These are phyloP conservation scores for Globia sparganii DNA, from an alignment of 2,888 invertebrate species.

Conservation along the genomic window DNA sequence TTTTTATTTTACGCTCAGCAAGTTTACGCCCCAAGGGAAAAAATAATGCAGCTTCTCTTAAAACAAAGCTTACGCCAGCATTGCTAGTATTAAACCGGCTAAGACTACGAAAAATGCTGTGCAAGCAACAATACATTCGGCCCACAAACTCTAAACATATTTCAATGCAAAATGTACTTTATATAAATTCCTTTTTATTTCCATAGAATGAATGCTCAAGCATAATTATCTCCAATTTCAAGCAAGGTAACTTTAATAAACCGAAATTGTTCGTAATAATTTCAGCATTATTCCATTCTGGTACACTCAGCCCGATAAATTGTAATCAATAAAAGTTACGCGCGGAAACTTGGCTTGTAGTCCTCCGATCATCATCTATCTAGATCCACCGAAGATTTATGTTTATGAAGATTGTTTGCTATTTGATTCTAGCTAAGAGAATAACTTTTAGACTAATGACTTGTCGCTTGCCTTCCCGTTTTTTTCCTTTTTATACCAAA, in stretches of 20 bases:
- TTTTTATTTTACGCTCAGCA: background rate
- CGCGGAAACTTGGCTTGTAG: slow-evolving; percentile 29
- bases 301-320: slow-evolving; percentile 41
- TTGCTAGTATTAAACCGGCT: background rate
- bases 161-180: slow-evolving; percentile 20
- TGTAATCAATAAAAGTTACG: slow-evolving; percentile 57
- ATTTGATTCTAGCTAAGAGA: slow-evolving; percentile 17
- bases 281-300: slow-evolving; percentile 53
- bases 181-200: slow-evolving; percentile 40
- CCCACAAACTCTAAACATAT: slow-evolving; percentile 29
- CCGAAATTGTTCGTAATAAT: slow-evolving; percentile 46
- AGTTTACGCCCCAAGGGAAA: background rate
- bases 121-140: slow-evolving; percentile 13
- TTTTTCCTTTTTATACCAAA: background rate
- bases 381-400: slow-evolving; percentile 53
- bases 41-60: background rate
- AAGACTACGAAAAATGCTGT: background rate
- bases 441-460: slow-evolving; percentile 43
- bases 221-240: slow-evolving; percentile 24
- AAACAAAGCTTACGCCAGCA: background rate
- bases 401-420: slow-evolving; percentile 35
- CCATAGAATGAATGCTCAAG: slow-evolving; percentile 36
- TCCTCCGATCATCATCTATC: slow-evolving; percentile 36
- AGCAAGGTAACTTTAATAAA: slow-evolving; percentile 46
- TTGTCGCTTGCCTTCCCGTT: background rate